Base-by-base conservation (phyloP, 2,888 invertebrate genomes). In the Disparrhopalites patrizii region DNA sequence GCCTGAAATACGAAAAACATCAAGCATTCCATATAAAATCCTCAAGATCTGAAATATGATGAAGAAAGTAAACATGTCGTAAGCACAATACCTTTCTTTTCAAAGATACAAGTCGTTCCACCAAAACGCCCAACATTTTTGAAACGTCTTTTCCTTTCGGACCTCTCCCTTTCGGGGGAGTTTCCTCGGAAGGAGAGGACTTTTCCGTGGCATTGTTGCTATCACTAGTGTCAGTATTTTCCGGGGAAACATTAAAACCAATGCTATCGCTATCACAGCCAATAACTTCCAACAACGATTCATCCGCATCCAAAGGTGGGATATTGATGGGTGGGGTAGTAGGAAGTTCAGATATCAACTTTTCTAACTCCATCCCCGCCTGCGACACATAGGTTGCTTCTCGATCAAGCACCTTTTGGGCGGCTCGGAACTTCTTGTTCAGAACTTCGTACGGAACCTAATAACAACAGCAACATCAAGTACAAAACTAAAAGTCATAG, bases 361-460 rank as follows among this genome's bases (percentile, higher is more conserved):
- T 84, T 77, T 93, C 92, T n/a, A 94, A 81, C 72, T 93, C 92
- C 58, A 83, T 83, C 0, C 90, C 88, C 0, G 87, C 86, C 69
- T 86, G 85, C 74, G 91, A 89, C 2, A 96, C 90, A 78, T 94
- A 91, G 1, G 93, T 88, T 0, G 91, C 91, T 79, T 94, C 97
- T 66, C 96, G 84, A 77, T 98, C 98, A 66, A 99, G 81, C 13
- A 89, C 88, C 76, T 97, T 94, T 80, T 99, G 98, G 1, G 96
- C 93, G 52, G 90, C 87, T 63, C 98, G 88, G 79, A 97, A 99
- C 77, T 92, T 93, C 80, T 98, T 98, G 81, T 99, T 99, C 72
- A 99, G 83, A 56, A 98, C 86, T 81, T 99, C 99, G 78, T 98
- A 99, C 1, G 98, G 98, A 72, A 98, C 95, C 92, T 93, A 76